Conservation (phyloP, 2,113 vertebrate species). For the Siniperca knerii region DNA sequence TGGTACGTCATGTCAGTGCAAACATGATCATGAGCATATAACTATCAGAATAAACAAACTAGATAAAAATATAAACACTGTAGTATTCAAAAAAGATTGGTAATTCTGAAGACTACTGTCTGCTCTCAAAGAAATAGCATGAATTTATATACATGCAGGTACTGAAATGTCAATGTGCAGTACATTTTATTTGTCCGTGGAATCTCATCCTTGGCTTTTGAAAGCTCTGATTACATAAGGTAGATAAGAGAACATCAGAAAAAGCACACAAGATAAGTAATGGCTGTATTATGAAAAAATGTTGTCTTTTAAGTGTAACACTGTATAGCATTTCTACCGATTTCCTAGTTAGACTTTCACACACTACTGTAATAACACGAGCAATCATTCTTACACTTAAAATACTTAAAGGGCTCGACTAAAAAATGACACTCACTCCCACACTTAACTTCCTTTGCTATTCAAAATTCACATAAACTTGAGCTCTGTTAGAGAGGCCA, state of each 20-base stretch:
- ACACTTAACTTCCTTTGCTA: conserved; percentile 50
- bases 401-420: conserved; percentile 36
- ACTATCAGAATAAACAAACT: neutral
- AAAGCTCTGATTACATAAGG: conserved; percentile 57
- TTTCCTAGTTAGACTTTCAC: conserved; percentile 49
- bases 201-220: conserved; percentile 35
- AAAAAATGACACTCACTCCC: conserved; percentile 46
- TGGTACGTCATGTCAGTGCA: conserved; percentile 35
- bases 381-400: conserved; percentile 63
- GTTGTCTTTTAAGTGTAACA: conserved; percentile 50
- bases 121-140: conserved; percentile 30
- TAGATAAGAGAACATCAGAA: conserved; percentile 29
- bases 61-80: neutral
- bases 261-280: conserved; percentile 53
- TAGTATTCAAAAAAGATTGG: neutral
- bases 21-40: conserved; percentile 14
- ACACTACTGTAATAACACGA: conserved; percentile 26
- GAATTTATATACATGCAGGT: conserved; percentile 2
- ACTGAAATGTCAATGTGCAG: conserved; percentile 38
- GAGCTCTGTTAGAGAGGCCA: conserved; percentile 47
- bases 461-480: conserved; percentile 57
- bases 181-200: conserved; percentile 28
- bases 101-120: conserved; percentile 2
- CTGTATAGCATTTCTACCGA: conserved; percentile 37
- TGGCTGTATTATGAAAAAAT: conserved; percentile 56